phyloP scores from a whole-genome alignment of 2,113 vertebrate genomes.

The Chaetorhynchus papuensis region DNA sequence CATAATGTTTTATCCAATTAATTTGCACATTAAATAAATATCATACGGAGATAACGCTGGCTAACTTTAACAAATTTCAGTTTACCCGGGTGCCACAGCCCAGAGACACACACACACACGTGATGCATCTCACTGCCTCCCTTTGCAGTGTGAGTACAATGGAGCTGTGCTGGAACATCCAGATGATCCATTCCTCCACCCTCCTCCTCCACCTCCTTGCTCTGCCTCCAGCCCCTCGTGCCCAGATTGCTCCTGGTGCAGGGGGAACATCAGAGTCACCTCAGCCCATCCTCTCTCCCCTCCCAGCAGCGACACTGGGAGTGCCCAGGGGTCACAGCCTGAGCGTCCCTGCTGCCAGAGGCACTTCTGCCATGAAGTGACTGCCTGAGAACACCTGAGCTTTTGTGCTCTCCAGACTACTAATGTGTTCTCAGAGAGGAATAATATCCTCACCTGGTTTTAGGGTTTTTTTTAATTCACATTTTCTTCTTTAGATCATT shows the following conservation, averaged over 20 bases:
- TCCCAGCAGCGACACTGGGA: neutral
- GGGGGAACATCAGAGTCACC: neutral
- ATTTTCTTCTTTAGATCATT: neutral
- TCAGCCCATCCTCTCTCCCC: neutral
- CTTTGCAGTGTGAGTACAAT: accelerated
- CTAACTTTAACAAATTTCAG: neutral
- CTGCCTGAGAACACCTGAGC: neutral
- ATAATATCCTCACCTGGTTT: neutral
- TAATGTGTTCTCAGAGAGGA: neutral
- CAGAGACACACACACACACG: neutral
- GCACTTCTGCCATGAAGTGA: neutral
- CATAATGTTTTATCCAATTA: neutral
- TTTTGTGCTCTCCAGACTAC: neutral
- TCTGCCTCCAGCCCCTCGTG: neutral
- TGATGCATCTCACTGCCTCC: accelerated
- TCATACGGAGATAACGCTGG: neutral
- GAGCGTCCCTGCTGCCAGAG: neutral
- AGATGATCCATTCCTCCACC: too few relatives aligned
- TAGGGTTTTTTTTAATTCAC: neutral
- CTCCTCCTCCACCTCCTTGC: neutral
- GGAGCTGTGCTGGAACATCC: neutral
- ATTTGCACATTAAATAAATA: neutral
- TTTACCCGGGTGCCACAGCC: neutral
- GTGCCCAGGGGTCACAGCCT: neutral
- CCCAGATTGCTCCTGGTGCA: neutral